Evolutionary conservation across 2,113 vertebrate species (phyloP), one percentile per base, ranked within the genome.

Genomic region (Delphinus delphis): DNA sequence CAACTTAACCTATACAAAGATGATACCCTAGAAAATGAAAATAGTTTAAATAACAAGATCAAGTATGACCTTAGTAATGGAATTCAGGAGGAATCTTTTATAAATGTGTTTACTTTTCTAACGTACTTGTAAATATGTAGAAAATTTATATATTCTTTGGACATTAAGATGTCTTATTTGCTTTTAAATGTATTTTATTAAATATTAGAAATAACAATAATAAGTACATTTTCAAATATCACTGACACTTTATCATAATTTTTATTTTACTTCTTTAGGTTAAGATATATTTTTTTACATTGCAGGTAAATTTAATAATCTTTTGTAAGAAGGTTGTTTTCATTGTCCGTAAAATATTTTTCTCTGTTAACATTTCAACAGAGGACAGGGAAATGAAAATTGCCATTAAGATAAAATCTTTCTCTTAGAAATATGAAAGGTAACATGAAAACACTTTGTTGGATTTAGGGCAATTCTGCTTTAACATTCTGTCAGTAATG

Each of bases 11-110:
- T 6, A 23, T 62, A 23, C 58, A 62, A 93, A 96, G 84, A 91
- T 44, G 50, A 47, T n/a, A 44, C 20, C 17, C 6, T n/a, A 89
- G 74, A 70, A 55, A 73, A n/a, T 50, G 26, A 88, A 90, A 77
- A 68, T n/a, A 65, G 14, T 77, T 93, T 93, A 94, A 76, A 67
- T 60, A 92, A 93, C 73, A 96, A 95, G 76, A 80, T 81, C 76
- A 93, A 97, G 88, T 84, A 73, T 41, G 50, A 85, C 84, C 82
- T 95, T 70, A 92, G 76, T 90, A 60, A 70, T 9, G 71, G 4
- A 91, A 90, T 93, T 95, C 63, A 38, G 88, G 90, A 91, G 65
- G 80, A 86, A 14, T 93, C 86, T 62, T 67, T 38, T 18, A 71
- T 67, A 92, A 95, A 96, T 5, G 14, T 76, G 62, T 94, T 96